Conservation (phyloP, 1,140 invertebrate genomes). For the Eufriesea mexicana region DNA sequence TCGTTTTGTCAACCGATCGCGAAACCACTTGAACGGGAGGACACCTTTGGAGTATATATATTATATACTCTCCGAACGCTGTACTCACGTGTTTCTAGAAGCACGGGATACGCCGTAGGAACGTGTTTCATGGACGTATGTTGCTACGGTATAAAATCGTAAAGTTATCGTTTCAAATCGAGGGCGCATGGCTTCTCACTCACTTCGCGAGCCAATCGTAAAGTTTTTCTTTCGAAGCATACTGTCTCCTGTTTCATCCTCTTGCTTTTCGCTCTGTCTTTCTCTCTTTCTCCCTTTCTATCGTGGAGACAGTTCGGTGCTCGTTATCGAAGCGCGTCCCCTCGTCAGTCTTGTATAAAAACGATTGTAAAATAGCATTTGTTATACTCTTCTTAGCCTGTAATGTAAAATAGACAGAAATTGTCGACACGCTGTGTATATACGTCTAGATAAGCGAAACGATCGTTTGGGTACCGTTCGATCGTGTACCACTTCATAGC, state of each 20-base stretch:
- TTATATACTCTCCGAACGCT: too few species aligned
- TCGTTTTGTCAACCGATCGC: too few species aligned
- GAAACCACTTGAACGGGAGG: constrained; percentile 20
- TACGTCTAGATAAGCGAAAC: constrained; percentile 70
- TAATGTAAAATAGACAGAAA: constrained; percentile 78
- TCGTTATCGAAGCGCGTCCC: constrained; percentile 32
- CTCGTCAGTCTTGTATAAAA: constrained; percentile 67
- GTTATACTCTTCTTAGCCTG: constrained; percentile 78
- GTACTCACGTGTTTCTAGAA: neutral
- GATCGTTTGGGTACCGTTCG: constrained; percentile 66
- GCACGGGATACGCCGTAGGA: neutral
- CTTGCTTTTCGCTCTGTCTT: too few species aligned
- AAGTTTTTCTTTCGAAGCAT: too few species aligned
- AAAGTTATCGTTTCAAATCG: neutral
- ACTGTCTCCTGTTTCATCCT: neutral
- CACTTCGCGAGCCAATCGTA: constrained; percentile 20
- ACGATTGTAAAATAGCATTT: constrained; percentile 80
- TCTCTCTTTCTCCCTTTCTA: too few species aligned
- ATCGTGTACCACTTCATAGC: constrained; percentile 64
- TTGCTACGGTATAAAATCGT: neutral
- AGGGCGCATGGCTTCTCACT: neutral
- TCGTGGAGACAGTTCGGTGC: neutral
- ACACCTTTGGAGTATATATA: neutral
- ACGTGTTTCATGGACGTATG: neutral
- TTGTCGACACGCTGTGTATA: constrained; percentile 67